Conservation (phyloP, 2,113 vertebrate species). For the Cathartes aura region DNA sequence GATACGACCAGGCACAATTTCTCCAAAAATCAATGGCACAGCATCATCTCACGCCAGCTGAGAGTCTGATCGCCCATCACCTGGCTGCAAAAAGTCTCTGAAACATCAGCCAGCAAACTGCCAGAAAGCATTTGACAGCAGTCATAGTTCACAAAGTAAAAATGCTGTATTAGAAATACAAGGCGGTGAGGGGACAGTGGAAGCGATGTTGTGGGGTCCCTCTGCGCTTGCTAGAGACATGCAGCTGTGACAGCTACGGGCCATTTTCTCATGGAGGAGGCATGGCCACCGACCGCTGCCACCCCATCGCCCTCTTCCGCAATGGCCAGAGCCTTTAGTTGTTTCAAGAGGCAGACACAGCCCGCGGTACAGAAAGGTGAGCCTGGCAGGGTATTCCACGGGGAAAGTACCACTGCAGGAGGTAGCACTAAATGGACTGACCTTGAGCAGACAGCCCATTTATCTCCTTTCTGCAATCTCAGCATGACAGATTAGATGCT, state of each 20-base stretch:
- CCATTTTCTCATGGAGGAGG: background rate
- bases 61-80: background rate
- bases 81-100: background rate
- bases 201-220: background rate
- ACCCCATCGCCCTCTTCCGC: background rate
- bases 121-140: background rate
- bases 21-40: background rate
- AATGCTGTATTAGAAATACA: background rate
- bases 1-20: background rate
- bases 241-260: background rate
- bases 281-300: background rate
- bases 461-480: background rate
- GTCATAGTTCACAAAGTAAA: accelerated
- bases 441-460: background rate
- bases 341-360: background rate
- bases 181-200: background rate
- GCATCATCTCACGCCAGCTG: background rate
- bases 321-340: background rate
- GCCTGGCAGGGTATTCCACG: background rate
- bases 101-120: background rate
- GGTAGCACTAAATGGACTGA: background rate
- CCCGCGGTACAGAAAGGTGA: accelerated
- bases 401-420: background rate
- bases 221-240: background rate
- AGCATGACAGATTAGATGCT: background rate